Conservation (phyloP, 2,113 vertebrate species). For the Rutilus rutilus region DNA sequence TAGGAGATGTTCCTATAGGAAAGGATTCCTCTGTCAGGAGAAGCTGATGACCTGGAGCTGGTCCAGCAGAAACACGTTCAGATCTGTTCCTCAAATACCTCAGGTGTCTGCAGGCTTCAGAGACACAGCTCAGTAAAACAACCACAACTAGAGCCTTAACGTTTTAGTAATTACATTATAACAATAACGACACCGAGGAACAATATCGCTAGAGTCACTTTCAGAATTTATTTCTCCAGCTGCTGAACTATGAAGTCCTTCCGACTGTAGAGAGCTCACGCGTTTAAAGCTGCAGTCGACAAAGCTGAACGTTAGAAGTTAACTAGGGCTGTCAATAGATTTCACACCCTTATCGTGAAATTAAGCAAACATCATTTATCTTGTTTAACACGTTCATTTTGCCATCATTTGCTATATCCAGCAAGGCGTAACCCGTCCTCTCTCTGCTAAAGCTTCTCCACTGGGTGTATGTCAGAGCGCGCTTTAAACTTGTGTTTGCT, state of each 20-base stretch:
- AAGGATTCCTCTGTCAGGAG: neutral
- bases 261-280: neutral
- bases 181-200: neutral
- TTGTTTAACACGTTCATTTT: too few species aligned
- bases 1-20: neutral
- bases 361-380: too few species aligned
- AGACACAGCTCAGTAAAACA: neutral
- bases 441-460: too few species aligned
- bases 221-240: neutral
- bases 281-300: neutral
- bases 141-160: neutral
- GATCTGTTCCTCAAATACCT: conserved; percentile 51
- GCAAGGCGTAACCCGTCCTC: too few species aligned
- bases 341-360: too few species aligned
- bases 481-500: too few species aligned
- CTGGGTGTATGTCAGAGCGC: too few species aligned
- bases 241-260: neutral
- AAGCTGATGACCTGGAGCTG: conserved; percentile 38
- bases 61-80: conserved; percentile 43
- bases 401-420: too few species aligned
- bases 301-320: too few species aligned
- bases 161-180: too few species aligned
- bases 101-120: conserved; percentile 6
- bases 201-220: neutral
- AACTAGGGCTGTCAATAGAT: too few species aligned